Percentiles rank a stretch among this genome's conserved stretches.
Evolutionary conservation across 2,113 vertebrate species (phyloP).

Genomic region (Rattus rattus): DNA sequence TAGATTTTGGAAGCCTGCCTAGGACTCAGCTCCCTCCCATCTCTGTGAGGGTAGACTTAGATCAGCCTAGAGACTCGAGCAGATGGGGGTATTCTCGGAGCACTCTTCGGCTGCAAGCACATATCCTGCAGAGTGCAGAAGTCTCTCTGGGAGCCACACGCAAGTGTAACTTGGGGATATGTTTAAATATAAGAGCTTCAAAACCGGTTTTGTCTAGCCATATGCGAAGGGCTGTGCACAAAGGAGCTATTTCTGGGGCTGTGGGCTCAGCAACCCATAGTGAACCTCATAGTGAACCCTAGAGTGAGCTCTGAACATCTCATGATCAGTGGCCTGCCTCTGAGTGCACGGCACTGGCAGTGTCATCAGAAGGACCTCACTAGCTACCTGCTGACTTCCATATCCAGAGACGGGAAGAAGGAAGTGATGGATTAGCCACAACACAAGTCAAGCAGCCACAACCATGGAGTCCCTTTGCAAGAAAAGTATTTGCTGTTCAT

Average conservation of each 20-base stretch:
- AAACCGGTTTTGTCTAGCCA: neutral
- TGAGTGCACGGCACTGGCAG: neutral
- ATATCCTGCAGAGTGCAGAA: neutral
- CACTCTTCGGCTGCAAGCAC: accelerated
- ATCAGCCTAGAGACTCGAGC: accelerated
- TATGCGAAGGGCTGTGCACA: no score
- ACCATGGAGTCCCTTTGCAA: neutral
- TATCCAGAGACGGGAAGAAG: neutral
- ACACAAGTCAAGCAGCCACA: neutral
- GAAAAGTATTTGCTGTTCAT: neutral
- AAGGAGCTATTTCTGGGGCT: neutral
- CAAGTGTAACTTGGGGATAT: neutral
- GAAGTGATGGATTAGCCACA: neutral
- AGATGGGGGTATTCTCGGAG: accelerated
- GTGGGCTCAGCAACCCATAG: neutral
- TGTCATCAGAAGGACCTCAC: neutral
- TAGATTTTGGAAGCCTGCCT: neutral
- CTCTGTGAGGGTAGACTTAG: neutral
- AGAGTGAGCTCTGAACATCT: neutral
- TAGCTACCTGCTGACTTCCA: neutral
- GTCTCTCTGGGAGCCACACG: neutral
- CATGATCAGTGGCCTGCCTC: neutral
- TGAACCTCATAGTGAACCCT: neutral
- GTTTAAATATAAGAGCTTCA: neutral
- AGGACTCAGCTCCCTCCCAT: neutral